phyloP scores from a whole-genome alignment of 2,797 vertebrate genomes.

The Meriones psammophilus region DNA sequence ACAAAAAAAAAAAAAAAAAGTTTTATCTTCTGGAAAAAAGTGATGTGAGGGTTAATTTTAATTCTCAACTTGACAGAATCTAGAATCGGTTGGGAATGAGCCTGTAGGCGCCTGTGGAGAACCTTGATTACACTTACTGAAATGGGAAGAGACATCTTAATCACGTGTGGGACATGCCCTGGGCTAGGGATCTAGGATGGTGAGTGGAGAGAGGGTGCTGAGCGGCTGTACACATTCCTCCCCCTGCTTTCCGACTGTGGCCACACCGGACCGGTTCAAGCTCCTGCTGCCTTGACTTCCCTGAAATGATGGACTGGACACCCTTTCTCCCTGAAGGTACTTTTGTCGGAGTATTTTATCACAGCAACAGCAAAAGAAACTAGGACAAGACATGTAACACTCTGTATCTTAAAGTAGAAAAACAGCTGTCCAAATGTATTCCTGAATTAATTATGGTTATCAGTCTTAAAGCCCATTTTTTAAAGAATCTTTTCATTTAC shows the following conservation, averaged over 20 bases:
- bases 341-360: not conserved
- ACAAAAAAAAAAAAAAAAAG: accelerated
- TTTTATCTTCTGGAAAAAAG: not conserved
- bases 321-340: not conserved
- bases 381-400: not conserved
- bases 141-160: not conserved
- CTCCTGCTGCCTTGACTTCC: not conserved
- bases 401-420: slow-evolving; percentile 21
- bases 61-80: not conserved
- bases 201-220: not conserved
- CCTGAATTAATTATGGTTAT: slow-evolving; percentile 42
- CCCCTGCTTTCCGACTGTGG: not conserved
- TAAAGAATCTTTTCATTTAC: not conserved
- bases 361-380: slow-evolving; percentile 2
- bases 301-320: not conserved
- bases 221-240: no score
- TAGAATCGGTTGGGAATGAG: not conserved
- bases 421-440: slow-evolving; percentile 38
- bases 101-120: not conserved
- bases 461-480: not conserved
- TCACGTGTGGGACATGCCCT: not conserved
- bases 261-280: not conserved
- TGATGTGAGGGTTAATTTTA: not conserved
- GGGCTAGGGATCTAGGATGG: not conserved
- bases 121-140: not conserved